Evolutionary conservation across 2,797 vertebrate genomes (phyloP).

Genomic region (Gadopsis marmoratus): DNA sequence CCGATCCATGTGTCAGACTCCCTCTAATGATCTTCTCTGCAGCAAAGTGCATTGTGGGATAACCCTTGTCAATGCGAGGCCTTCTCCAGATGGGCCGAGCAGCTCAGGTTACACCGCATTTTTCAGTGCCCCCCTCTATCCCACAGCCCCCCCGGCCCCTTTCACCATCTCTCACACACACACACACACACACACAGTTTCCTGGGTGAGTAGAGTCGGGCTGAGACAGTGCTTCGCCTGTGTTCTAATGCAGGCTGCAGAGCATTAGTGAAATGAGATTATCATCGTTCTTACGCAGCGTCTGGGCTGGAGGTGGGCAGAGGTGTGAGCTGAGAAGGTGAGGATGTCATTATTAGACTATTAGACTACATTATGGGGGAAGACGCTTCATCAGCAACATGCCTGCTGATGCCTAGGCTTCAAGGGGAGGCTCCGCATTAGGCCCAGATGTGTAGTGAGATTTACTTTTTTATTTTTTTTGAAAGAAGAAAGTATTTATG

Average conservation of each 20-base stretch:
- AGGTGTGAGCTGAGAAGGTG: constrained; percentile 77
- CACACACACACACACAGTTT: constrained; percentile 51
- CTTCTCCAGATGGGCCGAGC: constrained; percentile 84
- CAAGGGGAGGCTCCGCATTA: constrained; percentile 10
- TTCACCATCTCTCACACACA: constrained; percentile 42
- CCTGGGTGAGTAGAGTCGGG: constrained; percentile 70
- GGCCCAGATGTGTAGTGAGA: constrained; percentile 2
- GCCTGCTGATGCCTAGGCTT: constrained; percentile 28
- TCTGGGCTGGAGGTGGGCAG: constrained; percentile 75
- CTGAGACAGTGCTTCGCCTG: constrained; percentile 79
- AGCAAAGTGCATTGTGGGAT: constrained; percentile 87
- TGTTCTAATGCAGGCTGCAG: constrained; percentile 79
- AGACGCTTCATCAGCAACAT: constrained; percentile 51
- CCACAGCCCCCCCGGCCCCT: constrained; percentile 71
- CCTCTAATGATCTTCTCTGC: constrained; percentile 78
- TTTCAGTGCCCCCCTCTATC: constrained; percentile 78
- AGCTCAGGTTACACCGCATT: constrained; percentile 87
- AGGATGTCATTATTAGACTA: constrained; percentile 75
- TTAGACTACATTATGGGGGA: constrained; percentile 47
- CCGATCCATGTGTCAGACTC: constrained; percentile 73
- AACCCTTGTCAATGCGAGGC: constrained; percentile 77
- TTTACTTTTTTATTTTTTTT: background rate
- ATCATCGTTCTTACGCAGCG: constrained; percentile 80
- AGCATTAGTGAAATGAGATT: constrained; percentile 88
- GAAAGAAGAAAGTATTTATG: background rate